Percentiles rank a stretch among this genome's conserved stretches.
Conservation (phyloP, 2,888 invertebrate species). For the Catocala sponsa region DNA sequence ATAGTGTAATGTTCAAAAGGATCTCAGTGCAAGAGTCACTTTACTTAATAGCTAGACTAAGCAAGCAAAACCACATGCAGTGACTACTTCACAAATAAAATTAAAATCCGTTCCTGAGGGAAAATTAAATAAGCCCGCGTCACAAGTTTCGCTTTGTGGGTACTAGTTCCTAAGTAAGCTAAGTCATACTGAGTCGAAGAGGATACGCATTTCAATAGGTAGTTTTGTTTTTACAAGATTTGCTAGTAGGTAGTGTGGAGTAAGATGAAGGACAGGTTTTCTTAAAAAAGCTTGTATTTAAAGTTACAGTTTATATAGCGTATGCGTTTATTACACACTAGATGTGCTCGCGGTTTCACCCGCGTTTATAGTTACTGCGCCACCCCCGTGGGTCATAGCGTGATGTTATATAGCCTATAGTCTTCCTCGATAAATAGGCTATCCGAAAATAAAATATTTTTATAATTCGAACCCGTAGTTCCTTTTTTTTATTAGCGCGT, state of each 20-base stretch:
- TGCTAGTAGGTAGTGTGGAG: neutral
- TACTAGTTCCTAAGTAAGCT: constrained; percentile 25
- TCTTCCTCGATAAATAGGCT: too few species aligned
- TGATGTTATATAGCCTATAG: too few species aligned
- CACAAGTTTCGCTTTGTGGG: constrained; percentile 35
- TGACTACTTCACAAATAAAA: constrained; percentile 38
- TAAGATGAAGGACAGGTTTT: neutral
- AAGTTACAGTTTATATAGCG: too few species aligned
- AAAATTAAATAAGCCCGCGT: constrained; percentile 39
- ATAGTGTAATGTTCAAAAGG: neutral
- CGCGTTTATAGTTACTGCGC: too few species aligned
- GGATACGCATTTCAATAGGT: constrained; percentile 4
- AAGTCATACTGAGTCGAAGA: constrained; percentile 17
- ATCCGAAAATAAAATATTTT: too few species aligned
- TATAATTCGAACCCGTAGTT: too few species aligned
- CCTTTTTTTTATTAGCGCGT: too few species aligned
- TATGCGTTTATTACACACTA: too few species aligned
- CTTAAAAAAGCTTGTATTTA: too few species aligned
- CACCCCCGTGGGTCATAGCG: too few species aligned
- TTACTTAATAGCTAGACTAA: constrained; percentile 5
- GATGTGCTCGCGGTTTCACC: too few species aligned
- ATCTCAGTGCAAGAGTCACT: neutral
- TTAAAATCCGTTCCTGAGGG: constrained; percentile 37
- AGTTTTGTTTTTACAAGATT: neutral
- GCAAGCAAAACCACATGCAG: constrained; percentile 25